Evolutionary conservation across 2,797 vertebrate genomes (phyloP), one percentile per base, ranked within the genome.

Genomic region (Coregonus suidteri): DNA sequence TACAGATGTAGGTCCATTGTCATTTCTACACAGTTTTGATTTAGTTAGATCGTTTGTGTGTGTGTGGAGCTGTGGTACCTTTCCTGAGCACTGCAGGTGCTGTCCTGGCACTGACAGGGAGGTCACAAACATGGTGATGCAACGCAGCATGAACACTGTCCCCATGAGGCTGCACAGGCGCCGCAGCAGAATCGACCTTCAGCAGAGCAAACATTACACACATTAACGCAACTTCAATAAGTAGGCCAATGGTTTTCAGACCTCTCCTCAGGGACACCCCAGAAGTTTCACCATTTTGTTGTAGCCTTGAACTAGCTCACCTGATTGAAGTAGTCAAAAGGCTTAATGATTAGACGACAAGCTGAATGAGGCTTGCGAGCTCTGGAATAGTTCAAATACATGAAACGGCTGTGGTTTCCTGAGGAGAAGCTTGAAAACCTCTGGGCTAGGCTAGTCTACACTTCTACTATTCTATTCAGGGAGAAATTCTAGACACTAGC

Each of bases 51-150:
- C 1, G 25, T 25, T 0, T 25, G 25, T 25, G 25, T 25, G 25
- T 25, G 25, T 25, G 25, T 2, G 2, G 30, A 30, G 14, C 1
- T 31, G 7, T 81, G 74, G 84, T 94, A 99, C 98, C 96, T 99
- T 99, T 93, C 97, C 97, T 81, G 98, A 97, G 89, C 98, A 99
- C 91, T 99, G 98, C 84, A 99, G 93, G 84, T 99, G 98, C 86
- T 99, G 97, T 76, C 98, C 98, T 1, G 98, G 98, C 81, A 99
- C 98, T 0, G 98, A 99, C 80, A 99, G 95, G 15, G 98, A 99
- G 80, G 98, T 99, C 90, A 99, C 98, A 84, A 99, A 99, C 98
- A 99, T 99, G 76, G 98, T 99, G 90, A 99, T 75, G 53, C 98
- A 99, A 77, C 98, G 96, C 79, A 99, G 85, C 88, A 99, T 96